Evolutionary conservation across 1,140 invertebrate species (phyloP), one percentile per base, ranked within the genome.

Genomic region (Trachymyrmex cornetzi): DNA sequence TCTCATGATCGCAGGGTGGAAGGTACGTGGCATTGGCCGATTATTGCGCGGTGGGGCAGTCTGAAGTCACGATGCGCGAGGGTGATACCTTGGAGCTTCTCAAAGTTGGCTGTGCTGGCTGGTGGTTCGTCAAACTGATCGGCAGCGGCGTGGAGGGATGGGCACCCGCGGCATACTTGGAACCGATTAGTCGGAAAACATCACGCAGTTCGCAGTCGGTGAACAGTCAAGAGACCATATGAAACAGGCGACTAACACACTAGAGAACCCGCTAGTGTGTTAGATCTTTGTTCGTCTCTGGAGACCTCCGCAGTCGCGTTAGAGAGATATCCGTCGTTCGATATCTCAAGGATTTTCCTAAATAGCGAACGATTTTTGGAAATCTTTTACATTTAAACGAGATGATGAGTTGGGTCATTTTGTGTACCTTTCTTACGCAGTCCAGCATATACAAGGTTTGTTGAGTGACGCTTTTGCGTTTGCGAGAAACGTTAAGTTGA

Each of bases 161-260:
- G 98, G 98, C 98, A 57, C 98, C 98, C 44, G 98, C 98, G 5
- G 98, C 98, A n/a, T 99, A 99, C 94, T 96, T 99, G 89, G 98
- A 99, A 95, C 97, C 96, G 85, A 95, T 97, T 85, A 96, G 97
- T 93, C 96, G 97, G 92, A 98, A 97, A 95, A 97, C 97, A 38
- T 97, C 97, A 59, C 96, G 97, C 86, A 97, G 97, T 74, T 95
- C 95, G 9, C 95, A 95, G 64, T 96, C 95, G 16, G 95, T 96
- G 3, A 95, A 95, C 71, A 96, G 95, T 89, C 95, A 96, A 89
- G 95, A 95, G 53, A 88, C 93, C 48, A 95, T 95, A 93, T 95
- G 94, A 95, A 95, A 95, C 85, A 92, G 94, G 94, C 93, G 94
- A 91, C 87, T 95, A 94, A 95, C 94, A 94, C 94, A 95, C 92